Evolutionary conservation across 1,140 invertebrate genomes (phyloP), one percentile per base, ranked within the genome.

Genomic region (Tetraneura akinire): DNA sequence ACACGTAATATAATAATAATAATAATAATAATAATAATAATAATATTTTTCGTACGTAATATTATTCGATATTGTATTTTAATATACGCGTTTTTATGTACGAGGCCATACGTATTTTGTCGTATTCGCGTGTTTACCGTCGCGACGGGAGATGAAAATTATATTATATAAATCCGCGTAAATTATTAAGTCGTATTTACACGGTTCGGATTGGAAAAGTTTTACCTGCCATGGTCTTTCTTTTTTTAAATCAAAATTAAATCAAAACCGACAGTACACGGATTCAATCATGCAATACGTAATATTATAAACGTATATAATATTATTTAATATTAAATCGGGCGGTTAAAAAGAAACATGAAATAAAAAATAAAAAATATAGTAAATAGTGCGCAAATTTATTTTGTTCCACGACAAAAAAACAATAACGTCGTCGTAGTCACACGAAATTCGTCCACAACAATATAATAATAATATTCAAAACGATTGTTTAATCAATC

Each of bases 141-240:
- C 60, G 18, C 29, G 9, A 16, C 60, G 60, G 60, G 60, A 37
- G 16, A 62, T 62, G 60, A 26, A 62, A 62, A 62, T 62, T 32
- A 32, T 62, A 32, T 47, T 47, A 32, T 62, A 32, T 47, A 8
- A 18, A 26, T 18, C 60, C 32, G 29, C 32, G 29, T 32, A 37
- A 62, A 62, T 62, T 32, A 62, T 62, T 18, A 32, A 37, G 16
- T 62, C 60, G 11, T 62, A 26, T n/a, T n/a, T 62, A 62, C 32
- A n/a, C 60, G 16, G 18, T 29, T n/a, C n/a, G 3, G 10, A 62
- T 37, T 37, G 26, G 60, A 62, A 62, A 62, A 62, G 60, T 62
- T 62, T 62, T 62, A 3, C 16, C 60, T 9, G 18, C 45, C 4
- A 47, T 3, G 32, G 32, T 37, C 4, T 11, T 18, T 6, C 26